Percentiles rank a stretch among this genome's conserved stretches.
Evolutionary conservation across 2,888 invertebrate genomes (phyloP).

Genomic region (Steinernema scapterisci): DNA sequence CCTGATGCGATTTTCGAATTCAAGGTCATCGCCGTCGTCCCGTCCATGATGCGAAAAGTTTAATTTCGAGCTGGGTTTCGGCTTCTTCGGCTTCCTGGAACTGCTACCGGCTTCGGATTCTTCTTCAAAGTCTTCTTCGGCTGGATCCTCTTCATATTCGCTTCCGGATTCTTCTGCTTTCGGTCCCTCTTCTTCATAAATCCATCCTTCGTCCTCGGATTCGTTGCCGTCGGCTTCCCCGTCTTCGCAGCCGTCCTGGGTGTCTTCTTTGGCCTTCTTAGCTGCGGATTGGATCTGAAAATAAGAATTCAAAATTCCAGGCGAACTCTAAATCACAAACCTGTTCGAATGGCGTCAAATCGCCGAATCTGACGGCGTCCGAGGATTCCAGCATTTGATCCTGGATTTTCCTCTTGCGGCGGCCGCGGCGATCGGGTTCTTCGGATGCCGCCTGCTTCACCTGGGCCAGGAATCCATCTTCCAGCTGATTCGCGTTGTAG

Average conservation of each 20-base stretch:
- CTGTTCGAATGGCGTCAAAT: conserved; percentile 18
- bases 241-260: conserved; percentile 38
- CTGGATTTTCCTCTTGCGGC: conserved; percentile 3
- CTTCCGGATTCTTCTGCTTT: conserved; percentile 33
- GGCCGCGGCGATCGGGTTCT: not conserved
- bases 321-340: not conserved
- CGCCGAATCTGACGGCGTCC: not conserved
- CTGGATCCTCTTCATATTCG: conserved; percentile 38
- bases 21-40: conserved; percentile 57
- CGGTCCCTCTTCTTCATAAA: conserved; percentile 29
- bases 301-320: too few relatives aligned
- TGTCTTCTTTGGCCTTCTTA: conserved; percentile 29
- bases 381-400: not conserved
- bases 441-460: conserved; percentile 19
- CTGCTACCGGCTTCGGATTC: not conserved
- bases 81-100: not conserved
- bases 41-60: conserved; percentile 29
- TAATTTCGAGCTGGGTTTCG: not conserved
- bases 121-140: conserved; percentile 39
- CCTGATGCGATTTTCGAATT: conserved; percentile 49
- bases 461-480: conserved; percentile 39
- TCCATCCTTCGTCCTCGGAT: conserved; percentile 30
- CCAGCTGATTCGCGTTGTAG: conserved; percentile 39
- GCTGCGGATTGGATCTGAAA: not conserved
- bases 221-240: conserved; percentile 37